Evolutionary conservation across 2,797 vertebrate species (phyloP).

Genomic region (Thamnophis elegans): DNA sequence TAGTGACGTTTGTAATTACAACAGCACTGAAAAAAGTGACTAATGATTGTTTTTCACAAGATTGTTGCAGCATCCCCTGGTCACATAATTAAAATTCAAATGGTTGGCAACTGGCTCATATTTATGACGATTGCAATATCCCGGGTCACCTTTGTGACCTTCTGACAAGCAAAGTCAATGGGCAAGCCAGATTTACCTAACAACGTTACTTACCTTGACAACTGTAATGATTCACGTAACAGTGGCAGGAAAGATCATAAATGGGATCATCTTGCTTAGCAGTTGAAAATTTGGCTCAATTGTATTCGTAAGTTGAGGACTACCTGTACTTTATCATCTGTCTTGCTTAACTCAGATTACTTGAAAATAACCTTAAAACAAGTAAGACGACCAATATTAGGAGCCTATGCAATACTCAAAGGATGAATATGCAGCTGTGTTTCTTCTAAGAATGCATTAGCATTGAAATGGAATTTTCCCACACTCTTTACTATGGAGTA

Average conservation of each 20-base stretch:
- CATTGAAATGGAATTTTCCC: slow-evolving; percentile 44
- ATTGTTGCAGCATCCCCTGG: background rate
- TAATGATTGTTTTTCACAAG: background rate
- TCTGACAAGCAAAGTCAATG: background rate
- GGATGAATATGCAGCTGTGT: background rate
- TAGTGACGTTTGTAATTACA: background rate
- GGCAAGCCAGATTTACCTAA: background rate
- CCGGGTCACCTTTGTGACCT: background rate
- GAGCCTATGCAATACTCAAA: slow-evolving; percentile 37
- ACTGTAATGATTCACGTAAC: background rate
- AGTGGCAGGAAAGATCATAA: background rate
- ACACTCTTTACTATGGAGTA: slow-evolving; percentile 14
- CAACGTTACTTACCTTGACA: background rate
- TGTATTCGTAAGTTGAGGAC: background rate
- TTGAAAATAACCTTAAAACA: slow-evolving; percentile 11
- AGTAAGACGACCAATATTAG: slow-evolving; percentile 9
- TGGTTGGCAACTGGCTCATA: background rate
- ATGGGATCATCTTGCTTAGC: background rate
- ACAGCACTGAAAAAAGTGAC: background rate
- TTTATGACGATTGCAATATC: background rate
- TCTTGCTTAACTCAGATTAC: slow-evolving; percentile 35
- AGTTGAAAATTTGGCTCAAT: background rate
- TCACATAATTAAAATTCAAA: too few species aligned
- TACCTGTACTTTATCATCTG: slow-evolving; percentile 3
- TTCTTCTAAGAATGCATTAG: slow-evolving; percentile 9